phyloP scores from a whole-genome alignment of 2,113 vertebrate species.

The Crocuta crocuta region DNA sequence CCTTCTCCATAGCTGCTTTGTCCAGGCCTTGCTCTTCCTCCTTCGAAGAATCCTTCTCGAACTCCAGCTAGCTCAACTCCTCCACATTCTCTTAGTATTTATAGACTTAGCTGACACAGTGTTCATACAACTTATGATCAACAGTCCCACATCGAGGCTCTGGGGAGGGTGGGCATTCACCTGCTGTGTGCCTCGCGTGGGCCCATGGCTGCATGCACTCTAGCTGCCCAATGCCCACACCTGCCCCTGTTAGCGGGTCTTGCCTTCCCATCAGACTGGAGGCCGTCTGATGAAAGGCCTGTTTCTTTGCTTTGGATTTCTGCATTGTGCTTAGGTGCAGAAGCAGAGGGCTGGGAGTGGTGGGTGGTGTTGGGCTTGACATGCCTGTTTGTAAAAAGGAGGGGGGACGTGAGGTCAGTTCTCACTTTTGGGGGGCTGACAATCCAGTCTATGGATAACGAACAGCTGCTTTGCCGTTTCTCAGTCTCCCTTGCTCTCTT shows the following conservation, averaged over 20 bases:
- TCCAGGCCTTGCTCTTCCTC: not conserved
- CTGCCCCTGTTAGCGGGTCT: not conserved
- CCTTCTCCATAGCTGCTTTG: not conserved
- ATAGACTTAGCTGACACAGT: not conserved
- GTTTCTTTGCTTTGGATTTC: not conserved
- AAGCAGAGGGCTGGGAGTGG: not conserved
- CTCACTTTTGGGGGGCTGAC: not conserved
- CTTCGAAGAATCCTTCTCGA: not conserved
- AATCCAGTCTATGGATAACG: not conserved
- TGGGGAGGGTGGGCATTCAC: not conserved
- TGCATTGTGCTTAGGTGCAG: not conserved
- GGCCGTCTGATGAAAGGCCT: not conserved
- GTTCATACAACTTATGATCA: too few relatives aligned
- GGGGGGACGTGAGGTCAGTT: not conserved
- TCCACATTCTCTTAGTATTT: not conserved
- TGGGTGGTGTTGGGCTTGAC: not conserved
- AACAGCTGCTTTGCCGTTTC: not conserved
- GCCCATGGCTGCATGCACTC: rapidly evolving
- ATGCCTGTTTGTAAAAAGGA: not conserved
- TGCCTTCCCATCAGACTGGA: not conserved
- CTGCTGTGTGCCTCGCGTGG: not conserved
- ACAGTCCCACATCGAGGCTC: not conserved
- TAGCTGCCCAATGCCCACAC: rapidly evolving
- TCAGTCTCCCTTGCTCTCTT: not conserved
- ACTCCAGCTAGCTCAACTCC: not conserved